Base-by-base conservation (phyloP, 2,797 vertebrate species). In the Simalia tracyae region DNA sequence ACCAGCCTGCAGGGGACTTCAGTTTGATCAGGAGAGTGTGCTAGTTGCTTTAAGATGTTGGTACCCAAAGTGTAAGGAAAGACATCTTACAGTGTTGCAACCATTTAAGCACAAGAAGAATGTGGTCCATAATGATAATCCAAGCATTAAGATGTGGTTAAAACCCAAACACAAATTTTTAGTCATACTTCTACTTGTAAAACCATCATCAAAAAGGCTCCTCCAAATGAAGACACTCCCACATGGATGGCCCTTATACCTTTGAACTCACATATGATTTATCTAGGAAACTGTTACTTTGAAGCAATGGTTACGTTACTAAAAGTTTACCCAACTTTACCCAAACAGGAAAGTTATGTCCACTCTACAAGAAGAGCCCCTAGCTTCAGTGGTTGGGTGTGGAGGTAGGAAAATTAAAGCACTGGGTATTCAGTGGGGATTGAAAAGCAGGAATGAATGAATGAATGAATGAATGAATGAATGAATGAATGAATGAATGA, bases 1-100 rank as follows among this genome's bases (percentile, higher is more conserved):
- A 91, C 93, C 91, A 85, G 91, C 91, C 89, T 84, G 4, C 93
- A 93, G 95, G 87, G 96, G 85, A 63, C 68, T 57, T 57, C 1
- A 1, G 54, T 26, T 72, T 72, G n/a, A 76, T 76, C 36, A 42
- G 19, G 19, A 22, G 42, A 42, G 72, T 9, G 72, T 42, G 31
- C 59, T 91, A 89, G 66, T 87, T 85, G 28, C 86, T 93, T 1
- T 90, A 91, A 92, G 68, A 14, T 42, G 28, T 59, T 0, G 7
- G 42, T 31, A 72, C 28, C 56, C 31, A 2, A 68, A 76, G 84
- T 17, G 61, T 72, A 57, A 89, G 63, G 54, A 92, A 28, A 7
- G 3, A 10, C 26, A 6, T 86, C 36, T 9, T 26, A n/a, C 3
- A 19, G 64, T 9, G 28, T 12, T 4, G 42, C 3, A 3, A 28